Evolutionary conservation across 2,888 invertebrate species (phyloP), one percentile per base, ranked within the genome.

Genomic region (Spialia ferax): DNA sequence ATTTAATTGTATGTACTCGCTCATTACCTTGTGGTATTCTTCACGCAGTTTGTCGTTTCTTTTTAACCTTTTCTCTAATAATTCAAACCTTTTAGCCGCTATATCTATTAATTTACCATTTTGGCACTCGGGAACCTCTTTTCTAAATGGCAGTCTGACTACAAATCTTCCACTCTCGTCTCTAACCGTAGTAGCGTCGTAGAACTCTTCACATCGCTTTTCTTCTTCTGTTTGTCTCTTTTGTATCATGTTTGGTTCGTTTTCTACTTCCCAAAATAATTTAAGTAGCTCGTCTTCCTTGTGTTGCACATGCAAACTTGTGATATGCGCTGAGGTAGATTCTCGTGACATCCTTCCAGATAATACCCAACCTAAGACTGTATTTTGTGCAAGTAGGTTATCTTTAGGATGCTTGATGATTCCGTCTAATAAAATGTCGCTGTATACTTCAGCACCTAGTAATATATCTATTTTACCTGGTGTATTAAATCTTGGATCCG

Each of bases 281-380:
- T 63, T 67, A 10, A 72, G 45, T 20, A 72, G 29, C 15, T 73
- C 72, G 54, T 67, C 54, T 11, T 69, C 59, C 15, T 55, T 54
- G 5, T 26, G n/a, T 22, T 57, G 54, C 7, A 38, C 29, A 45
- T 66, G 69, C 52, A 69, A 48, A 32, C 22, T 69, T 10, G 52
- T 42, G 32, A 62, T 32, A 1, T 26, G 26, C 10, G n/a, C n/a
- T 38, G n/a, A n/a, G 8, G 35, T 22, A 18, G 22, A 15, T 20
- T 54, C 54, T 10, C 26, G n/a, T 26, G 23, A 23, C 54, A 65
- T 35, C 42, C 26, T 48, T 5, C 75, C 78, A 0, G 75, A 77
- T 10, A 78, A 7, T n/a, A 78, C 70, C 77, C 77, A 78, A 0
- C 75, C 76, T 1, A 77, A 59, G 5, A 5, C 50, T 1, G 77